Evolutionary conservation across 1,140 invertebrate species (phyloP).

Genomic region (Neodiprion virginianus): DNA sequence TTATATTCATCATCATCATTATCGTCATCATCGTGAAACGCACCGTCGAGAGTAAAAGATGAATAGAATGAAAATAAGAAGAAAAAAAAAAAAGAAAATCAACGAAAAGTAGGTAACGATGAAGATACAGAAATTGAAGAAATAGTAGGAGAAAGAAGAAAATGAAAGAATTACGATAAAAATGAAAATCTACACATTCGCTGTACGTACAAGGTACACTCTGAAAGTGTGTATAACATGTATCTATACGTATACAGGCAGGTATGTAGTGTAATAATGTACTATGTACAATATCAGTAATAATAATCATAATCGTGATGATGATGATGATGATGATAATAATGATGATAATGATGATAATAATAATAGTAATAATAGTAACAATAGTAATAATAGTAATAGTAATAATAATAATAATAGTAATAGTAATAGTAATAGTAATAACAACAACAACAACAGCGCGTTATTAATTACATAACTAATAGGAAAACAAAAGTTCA

Average conservation of each 20-base stretch:
- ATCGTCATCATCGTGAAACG: not conserved
- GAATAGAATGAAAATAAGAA: too few species aligned
- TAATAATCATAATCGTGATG: not conserved
- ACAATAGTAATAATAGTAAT: too few species aligned
- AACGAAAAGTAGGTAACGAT: too few species aligned
- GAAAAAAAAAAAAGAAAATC: too few species aligned
- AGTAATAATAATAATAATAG: not conserved
- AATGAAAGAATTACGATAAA: not conserved
- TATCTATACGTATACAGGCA: not conserved
- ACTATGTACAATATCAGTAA: not conserved
- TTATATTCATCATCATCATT: not conserved
- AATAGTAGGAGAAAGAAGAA: not conserved
- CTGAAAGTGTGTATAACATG: too few species aligned
- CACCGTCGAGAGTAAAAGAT: not conserved
- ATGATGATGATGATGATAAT: not conserved
- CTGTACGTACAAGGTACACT: too few species aligned
- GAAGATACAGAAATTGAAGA: not conserved
- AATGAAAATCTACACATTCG: not conserved
- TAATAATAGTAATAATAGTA: not conserved
- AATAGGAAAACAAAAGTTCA: slow-evolving; percentile 36
- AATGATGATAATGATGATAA: not conserved
- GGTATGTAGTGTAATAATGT: not conserved
- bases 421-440: not conserved
- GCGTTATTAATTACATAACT: slow-evolving; percentile 24
- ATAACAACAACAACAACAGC: not conserved